phyloP scores from a whole-genome alignment of 2,113 vertebrate genomes.

The Nesoenas mayeri region DNA sequence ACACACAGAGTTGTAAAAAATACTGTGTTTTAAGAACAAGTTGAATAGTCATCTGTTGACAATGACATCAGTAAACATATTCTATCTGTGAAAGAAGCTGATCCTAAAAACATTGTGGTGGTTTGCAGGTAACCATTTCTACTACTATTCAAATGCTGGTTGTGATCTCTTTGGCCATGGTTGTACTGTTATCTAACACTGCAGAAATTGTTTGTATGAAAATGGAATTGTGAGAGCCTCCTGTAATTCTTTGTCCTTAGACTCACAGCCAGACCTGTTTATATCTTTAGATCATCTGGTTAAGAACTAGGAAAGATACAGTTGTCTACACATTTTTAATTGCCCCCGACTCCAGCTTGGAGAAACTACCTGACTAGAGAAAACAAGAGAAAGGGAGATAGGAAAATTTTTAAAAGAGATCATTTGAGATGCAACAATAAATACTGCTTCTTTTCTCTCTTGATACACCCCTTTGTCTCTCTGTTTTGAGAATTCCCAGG shows the following conservation, averaged over 20 bases:
- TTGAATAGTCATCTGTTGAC: not conserved
- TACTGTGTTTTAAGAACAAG: not conserved
- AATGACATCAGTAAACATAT: not conserved
- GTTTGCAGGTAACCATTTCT: not conserved
- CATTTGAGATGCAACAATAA: not conserved
- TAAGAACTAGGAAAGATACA: not conserved
- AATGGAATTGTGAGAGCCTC: not conserved
- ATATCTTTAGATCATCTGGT: not conserved
- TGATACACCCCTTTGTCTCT: fast-evolving
- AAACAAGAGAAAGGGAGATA: not conserved
- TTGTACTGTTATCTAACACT: not conserved
- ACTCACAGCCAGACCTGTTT: not conserved
- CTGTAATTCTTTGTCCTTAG: not conserved
- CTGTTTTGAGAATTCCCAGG: not conserved
- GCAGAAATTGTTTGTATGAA: not conserved
- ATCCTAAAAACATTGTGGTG: not conserved
- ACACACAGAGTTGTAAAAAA: not conserved
- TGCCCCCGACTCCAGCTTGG: not conserved
- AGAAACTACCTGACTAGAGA: not conserved
- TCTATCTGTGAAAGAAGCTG: not conserved
- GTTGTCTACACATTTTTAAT: not conserved
- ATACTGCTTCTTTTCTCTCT: not conserved
- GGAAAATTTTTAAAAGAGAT: not conserved
- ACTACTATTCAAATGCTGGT: not conserved
- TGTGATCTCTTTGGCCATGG: not conserved